phyloP scores from a whole-genome alignment of 2,113 vertebrate species.

The Lamprologus callipterus region DNA sequence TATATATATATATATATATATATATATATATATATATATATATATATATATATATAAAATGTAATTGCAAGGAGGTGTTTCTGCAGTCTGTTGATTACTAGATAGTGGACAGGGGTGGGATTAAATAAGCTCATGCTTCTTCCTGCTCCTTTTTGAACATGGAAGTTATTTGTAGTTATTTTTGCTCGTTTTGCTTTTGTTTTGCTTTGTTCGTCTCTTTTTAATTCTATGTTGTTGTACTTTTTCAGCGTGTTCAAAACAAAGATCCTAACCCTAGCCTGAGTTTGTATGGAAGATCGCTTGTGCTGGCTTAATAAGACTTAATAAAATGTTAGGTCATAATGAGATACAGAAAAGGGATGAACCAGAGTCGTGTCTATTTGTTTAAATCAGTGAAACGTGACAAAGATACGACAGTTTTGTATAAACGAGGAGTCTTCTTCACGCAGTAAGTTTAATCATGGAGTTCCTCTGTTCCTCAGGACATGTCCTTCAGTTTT shows the following conservation, averaged over 20 bases:
- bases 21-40: too few species aligned
- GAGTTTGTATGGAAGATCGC: background rate
- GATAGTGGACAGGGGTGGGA: too few species aligned
- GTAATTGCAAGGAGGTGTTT: too few species aligned
- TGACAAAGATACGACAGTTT: background rate
- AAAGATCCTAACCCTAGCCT: background rate
- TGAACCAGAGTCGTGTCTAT: background rate
- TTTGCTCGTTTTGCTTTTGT: too few species aligned
- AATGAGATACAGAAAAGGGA: background rate
- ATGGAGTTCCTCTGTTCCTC: background rate
- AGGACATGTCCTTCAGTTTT: background rate
- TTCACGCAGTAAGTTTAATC: background rate
- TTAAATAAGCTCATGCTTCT: too few species aligned
- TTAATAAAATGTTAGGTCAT: background rate
- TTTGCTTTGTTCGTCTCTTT: too few species aligned
- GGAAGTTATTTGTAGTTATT: too few species aligned
- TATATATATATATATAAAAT: too few species aligned
- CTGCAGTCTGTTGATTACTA: accelerated
- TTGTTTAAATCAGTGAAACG: accelerated
- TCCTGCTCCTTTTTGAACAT: too few species aligned
- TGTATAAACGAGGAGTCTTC: background rate
- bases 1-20: too few species aligned
- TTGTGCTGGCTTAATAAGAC: background rate
- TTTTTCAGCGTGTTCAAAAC: too few species aligned
- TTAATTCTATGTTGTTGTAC: too few species aligned